These are phyloP conservation scores for Cichladusa arquata DNA, from an alignment of 2,113 vertebrate genomes.

Conservation along the genomic window DNA sequence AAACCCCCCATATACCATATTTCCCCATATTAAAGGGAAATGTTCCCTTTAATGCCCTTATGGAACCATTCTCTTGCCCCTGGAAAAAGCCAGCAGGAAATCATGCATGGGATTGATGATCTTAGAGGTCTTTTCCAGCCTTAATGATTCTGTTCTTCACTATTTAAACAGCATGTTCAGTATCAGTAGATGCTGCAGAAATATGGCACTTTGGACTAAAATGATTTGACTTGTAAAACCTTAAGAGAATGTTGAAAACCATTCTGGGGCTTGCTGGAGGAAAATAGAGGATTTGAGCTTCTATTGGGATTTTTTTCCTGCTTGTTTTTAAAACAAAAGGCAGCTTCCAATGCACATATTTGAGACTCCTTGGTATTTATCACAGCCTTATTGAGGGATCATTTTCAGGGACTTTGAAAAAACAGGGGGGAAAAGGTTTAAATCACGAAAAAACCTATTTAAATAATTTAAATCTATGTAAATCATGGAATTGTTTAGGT, in stretches of 20 bases:
- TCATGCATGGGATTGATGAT: neutral
- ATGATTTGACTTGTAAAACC: neutral
- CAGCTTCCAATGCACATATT: neutral
- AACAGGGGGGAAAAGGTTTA: fast-evolving
- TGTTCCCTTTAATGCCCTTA: neutral
- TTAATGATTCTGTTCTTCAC: neutral
- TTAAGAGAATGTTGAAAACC: neutral
- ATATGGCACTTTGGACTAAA: neutral
- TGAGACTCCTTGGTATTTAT: neutral
- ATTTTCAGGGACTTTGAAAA: neutral
- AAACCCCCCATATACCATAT: neutral
- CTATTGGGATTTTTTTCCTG: neutral
- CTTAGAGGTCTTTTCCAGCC: neutral
- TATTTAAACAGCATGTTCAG: neutral
- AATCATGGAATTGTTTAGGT: neutral
- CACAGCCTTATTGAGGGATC: neutral
- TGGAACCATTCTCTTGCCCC: neutral
- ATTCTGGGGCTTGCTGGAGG: neutral
- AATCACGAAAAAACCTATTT: neutral
- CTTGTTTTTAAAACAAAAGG: neutral
- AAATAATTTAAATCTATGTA: neutral
- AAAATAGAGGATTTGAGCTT: neutral
- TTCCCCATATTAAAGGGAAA: neutral
- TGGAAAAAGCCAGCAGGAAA: neutral
- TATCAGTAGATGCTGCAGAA: neutral